A percentile compares a stretch with the other conserved stretches of the same genome.
Evolutionary conservation across 2,888 invertebrate genomes (phyloP).

Genomic region (Ethmia dodecea): DNA sequence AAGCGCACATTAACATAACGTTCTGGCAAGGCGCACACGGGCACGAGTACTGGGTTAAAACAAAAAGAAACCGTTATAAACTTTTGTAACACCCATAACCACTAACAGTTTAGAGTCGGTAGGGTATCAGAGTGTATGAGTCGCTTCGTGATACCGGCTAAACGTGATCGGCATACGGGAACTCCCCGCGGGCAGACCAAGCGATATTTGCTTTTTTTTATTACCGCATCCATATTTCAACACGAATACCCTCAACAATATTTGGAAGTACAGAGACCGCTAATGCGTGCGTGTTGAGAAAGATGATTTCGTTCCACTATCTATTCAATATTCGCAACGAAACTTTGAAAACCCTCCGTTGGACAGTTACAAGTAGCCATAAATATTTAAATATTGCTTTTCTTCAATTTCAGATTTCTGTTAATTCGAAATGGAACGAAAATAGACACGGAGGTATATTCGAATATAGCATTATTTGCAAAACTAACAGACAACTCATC

Average conservation of each 20-base stretch:
- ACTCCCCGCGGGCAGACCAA: slow-evolving; percentile 45
- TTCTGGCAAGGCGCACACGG: not conserved
- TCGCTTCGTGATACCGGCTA: slow-evolving; percentile 33
- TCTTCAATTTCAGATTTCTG: no score
- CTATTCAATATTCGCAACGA: slow-evolving; percentile 43
- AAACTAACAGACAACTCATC: no score
- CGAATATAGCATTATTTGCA: no score
- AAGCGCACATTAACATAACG: slow-evolving; percentile 13
- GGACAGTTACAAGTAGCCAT: slow-evolving; percentile 35
- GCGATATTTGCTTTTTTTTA: slow-evolving; percentile 67
- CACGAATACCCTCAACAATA: slow-evolving; percentile 61
- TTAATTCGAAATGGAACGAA: no score
- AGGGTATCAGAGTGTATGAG: slow-evolving; percentile 38
- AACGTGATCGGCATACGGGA: slow-evolving; percentile 55
- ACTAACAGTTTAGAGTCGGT: slow-evolving; percentile 37
- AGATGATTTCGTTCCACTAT: slow-evolving; percentile 42
- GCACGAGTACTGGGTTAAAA: slow-evolving; percentile 9
- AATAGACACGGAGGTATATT: no score
- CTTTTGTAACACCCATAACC: slow-evolving; percentile 35
- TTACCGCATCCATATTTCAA: slow-evolving; percentile 70
- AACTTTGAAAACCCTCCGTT: slow-evolving; percentile 33
- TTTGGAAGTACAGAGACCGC: slow-evolving; percentile 58
- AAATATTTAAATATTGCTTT: not conserved
- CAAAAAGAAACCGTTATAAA: slow-evolving; percentile 31
- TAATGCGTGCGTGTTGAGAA: slow-evolving; percentile 66